These are phyloP conservation scores for Orius laevigatus DNA, from an alignment of 1,140 invertebrate genomes.

Conservation along the genomic window DNA sequence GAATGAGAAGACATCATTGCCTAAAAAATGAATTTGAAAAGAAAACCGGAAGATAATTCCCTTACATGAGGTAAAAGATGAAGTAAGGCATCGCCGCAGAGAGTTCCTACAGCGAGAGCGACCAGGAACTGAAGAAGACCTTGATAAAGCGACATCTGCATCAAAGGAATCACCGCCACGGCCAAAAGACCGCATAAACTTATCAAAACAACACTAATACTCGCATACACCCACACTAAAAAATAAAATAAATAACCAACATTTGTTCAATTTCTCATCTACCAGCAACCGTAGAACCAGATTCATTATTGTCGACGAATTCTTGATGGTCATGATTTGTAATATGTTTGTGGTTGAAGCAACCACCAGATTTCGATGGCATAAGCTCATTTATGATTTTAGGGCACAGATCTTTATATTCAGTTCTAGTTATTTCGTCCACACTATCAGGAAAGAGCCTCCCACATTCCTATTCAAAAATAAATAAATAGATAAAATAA, in stretches of 20 bases:
- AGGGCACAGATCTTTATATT: conserved; percentile 6
- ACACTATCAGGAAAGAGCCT: neutral
- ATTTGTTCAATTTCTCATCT: neutral
- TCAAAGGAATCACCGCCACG: conserved; percentile 71
- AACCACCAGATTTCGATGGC: neutral
- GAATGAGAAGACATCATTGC: conserved; percentile 31
- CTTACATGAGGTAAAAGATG: conserved; percentile 83
- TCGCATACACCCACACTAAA: conserved; percentile 69
- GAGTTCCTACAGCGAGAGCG: conserved; percentile 75
- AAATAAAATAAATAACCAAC: conserved; percentile 16
- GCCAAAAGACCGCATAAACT: conserved; percentile 69
- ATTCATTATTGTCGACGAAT: conserved; percentile 1
- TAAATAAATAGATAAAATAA: neutral
- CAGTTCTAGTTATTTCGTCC: neutral
- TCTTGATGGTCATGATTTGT: conserved; percentile 1
- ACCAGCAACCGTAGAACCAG: neutral
- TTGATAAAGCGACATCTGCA: conserved; percentile 79
- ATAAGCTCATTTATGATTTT: conserved; percentile 1
- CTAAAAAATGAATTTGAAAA: conserved; percentile 15
- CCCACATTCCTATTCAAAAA: neutral
- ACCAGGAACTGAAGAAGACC: conserved; percentile 81
- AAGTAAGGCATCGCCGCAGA: conserved; percentile 79
- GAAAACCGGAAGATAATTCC: conserved; percentile 12
- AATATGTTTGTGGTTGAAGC: neutral
- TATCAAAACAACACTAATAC: conserved; percentile 60